Conservation (phyloP, 2,113 vertebrate species). For the Sylvia atricapilla region DNA sequence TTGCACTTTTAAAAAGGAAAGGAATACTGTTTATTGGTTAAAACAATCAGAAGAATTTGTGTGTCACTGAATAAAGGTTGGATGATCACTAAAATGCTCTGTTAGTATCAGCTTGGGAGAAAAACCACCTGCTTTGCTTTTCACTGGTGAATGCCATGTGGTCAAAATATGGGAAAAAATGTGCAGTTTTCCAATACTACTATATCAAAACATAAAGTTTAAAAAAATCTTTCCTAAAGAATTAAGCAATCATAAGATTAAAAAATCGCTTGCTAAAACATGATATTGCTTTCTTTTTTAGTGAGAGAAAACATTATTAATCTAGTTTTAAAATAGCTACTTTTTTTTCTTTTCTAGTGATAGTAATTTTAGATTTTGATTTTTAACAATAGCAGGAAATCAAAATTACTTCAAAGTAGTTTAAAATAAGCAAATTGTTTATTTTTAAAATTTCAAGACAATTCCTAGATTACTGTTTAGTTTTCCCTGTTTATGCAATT, state of each 20-base stretch:
- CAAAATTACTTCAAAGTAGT: background rate
- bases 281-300: background rate
- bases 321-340: background rate
- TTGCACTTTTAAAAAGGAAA: background rate
- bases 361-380: background rate
- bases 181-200: background rate
- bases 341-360: background rate
- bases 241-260: background rate
- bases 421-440: background rate
- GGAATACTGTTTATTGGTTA: background rate
- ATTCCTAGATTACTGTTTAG: background rate
- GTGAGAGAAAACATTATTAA: background rate
- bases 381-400: background rate
- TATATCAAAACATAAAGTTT: background rate
- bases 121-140: constrained; percentile 3
- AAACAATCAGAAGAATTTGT: background rate
- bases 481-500: background rate
- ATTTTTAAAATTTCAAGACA: background rate
- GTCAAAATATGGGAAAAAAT: background rate
- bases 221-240: background rate
- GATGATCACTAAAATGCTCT: background rate
- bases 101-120: background rate
- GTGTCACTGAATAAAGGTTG: background rate
- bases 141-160: background rate
- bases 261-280: background rate